Evolutionary conservation across 2,797 vertebrate genomes (phyloP).

Genomic region (Ctenopoma kingsleyae): DNA sequence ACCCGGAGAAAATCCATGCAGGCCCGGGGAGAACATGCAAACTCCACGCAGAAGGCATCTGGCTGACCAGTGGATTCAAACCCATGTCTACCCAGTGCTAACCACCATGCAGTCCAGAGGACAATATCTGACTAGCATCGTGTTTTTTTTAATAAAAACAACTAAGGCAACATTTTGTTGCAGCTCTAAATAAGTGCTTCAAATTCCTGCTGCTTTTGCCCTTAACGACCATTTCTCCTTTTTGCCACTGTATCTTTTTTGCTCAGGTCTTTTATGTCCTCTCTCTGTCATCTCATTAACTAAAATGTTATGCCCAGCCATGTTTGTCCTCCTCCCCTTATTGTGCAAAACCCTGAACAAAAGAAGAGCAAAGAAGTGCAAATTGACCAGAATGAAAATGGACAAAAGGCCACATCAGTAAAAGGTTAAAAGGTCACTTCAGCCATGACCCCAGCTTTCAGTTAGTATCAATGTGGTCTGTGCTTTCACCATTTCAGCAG

Average conservation of each 20-base stretch:
- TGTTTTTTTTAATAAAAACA: not conserved
- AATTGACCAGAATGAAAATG: constrained; percentile 58
- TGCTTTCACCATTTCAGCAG: constrained; percentile 63
- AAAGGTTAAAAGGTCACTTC: constrained; percentile 60
- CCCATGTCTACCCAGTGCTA: too few species aligned
- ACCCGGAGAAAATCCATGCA: too few species aligned
- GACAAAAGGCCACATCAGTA: constrained; percentile 54
- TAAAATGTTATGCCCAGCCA: constrained; percentile 50
- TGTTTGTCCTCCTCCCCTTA: constrained; percentile 31
- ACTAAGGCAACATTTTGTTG: too few species aligned
- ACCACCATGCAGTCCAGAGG: too few species aligned
- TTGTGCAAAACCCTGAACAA: constrained; percentile 57
- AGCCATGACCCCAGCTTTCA: constrained; percentile 63
- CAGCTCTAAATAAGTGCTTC: constrained; percentile 22
- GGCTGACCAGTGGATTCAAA: too few species aligned
- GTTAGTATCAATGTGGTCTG: constrained; percentile 52
- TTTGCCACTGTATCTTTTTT: constrained; percentile 38
- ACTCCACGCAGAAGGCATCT: too few species aligned
- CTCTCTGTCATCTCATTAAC: constrained; percentile 52
- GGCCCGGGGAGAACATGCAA: too few species aligned
- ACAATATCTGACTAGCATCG: not conserved
- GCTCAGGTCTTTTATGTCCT: constrained; percentile 41
- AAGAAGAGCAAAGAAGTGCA: constrained; percentile 47
- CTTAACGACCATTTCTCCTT: constrained; percentile 2
- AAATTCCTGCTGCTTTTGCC: constrained; percentile 3